These are phyloP conservation scores for Watersipora subatra DNA, from an alignment of 1,140 invertebrate genomes.

Conservation along the genomic window DNA sequence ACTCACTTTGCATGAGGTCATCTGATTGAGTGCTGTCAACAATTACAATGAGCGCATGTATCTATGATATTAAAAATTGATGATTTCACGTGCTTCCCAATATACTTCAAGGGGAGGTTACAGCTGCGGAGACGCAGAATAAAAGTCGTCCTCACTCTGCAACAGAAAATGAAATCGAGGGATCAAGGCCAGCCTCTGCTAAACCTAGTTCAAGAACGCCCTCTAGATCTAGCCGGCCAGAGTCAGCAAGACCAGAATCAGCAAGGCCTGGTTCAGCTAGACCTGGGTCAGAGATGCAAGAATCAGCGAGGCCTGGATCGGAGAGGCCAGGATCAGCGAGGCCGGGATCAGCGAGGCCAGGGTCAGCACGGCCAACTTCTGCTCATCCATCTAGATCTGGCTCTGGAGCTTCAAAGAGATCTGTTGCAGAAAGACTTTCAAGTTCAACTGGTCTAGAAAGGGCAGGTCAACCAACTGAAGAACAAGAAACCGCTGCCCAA, in stretches of 20 bases:
- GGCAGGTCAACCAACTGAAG: no score
- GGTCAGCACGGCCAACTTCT: conserved; percentile 3
- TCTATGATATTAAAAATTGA: no score
- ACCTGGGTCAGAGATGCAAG: conserved; percentile 7
- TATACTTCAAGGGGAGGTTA: no score
- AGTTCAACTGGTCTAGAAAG: no score
- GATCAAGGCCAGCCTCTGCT: conserved; percentile 21
- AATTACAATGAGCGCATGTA: no score
- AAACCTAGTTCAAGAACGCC: neutral
- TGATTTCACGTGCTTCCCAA: no score
- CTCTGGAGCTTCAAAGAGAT: neutral
- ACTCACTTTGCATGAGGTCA: no score
- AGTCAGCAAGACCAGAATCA: neutral
- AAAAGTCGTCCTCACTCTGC: no score
- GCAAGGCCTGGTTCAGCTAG: neutral
- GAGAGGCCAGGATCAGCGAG: conserved; percentile 9
- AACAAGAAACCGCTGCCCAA: no score
- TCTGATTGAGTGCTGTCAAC: no score
- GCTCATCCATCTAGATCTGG: neutral
- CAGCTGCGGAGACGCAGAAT: no score
- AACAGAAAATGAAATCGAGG: no score
- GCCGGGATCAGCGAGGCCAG: neutral
- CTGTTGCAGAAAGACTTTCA: conserved; percentile 8
- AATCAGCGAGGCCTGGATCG: neutral
- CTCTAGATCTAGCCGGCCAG: conserved; percentile 11